A percentile compares a stretch with the other conserved stretches of the same genome.
phyloP scores from a whole-genome alignment of 2,888 invertebrate genomes.

The Belgica antarctica region DNA sequence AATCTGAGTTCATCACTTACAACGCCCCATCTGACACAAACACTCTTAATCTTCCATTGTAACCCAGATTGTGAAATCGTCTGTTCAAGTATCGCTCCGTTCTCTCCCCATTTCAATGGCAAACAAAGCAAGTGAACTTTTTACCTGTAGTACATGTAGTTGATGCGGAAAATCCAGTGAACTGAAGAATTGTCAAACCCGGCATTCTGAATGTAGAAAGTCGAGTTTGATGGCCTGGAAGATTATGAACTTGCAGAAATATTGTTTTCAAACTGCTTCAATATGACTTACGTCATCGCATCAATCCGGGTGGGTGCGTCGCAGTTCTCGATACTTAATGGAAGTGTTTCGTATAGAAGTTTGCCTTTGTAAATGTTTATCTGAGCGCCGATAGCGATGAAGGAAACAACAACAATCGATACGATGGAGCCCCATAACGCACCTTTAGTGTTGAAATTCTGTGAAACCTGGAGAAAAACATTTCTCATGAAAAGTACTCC shows the following conservation, averaged over 20 bases:
- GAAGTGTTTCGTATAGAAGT: conserved; percentile 27
- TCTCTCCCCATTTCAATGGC: neutral
- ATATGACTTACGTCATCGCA: neutral
- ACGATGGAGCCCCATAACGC: conserved; percentile 40
- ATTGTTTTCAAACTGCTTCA: neutral
- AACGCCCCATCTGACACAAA: too few relatives aligned
- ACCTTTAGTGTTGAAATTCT: conserved; percentile 34
- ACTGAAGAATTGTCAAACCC: conserved; percentile 23
- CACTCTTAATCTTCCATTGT: neutral
- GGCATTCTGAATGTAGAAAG: conserved; percentile 1
- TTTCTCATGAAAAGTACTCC: too few relatives aligned
- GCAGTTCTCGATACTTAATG: conserved; percentile 35
- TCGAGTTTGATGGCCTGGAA: conserved; percentile 13
- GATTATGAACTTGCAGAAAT: conserved; percentile 3
- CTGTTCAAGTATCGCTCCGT: too few relatives aligned
- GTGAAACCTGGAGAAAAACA: neutral
- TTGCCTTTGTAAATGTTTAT: conserved; percentile 37
- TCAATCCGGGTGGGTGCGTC: neutral
- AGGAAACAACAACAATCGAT: conserved; percentile 22
- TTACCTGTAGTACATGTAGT: conserved; percentile 38
- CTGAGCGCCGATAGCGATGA: conserved; percentile 37
- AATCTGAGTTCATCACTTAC: too few relatives aligned
- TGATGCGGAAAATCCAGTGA: conserved; percentile 36
- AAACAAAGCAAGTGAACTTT: neutral
- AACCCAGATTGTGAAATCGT: too few relatives aligned